Conservation (phyloP, 2,888 invertebrate species). For the Penaeus monodon region DNA sequence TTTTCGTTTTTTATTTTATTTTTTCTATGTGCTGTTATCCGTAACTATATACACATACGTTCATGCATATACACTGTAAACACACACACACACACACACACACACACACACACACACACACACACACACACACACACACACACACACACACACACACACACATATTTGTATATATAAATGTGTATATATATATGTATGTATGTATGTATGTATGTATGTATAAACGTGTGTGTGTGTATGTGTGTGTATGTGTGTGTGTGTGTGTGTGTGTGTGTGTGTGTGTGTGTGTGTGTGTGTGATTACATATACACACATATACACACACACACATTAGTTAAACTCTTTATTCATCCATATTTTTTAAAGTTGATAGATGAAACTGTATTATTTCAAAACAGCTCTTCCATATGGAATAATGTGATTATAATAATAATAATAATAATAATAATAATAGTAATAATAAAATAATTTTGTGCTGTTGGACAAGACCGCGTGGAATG, state of each 20-base stretch:
- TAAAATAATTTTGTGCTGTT: too few species aligned
- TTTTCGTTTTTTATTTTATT: too few species aligned
- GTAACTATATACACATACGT: background rate
- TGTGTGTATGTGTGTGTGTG: background rate
- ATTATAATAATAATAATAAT: too few species aligned
- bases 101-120: background rate
- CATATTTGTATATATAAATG: background rate
- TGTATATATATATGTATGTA: background rate
- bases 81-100: constrained; percentile 18
- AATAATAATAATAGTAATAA: too few species aligned
- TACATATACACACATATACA: background rate
- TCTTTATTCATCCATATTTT: too few species aligned
- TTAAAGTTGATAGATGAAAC: too few species aligned
- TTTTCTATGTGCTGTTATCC: background rate
- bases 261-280: background rate
- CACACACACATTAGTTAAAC: background rate
- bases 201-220: too few species aligned
- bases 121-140: background rate
- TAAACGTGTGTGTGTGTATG: background rate
- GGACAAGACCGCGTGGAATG: too few species aligned
- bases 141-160: background rate
- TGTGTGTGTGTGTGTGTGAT: background rate
- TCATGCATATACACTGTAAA: background rate
- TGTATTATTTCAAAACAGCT: too few species aligned
- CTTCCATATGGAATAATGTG: too few species aligned